Base-by-base conservation (phyloP, 2,888 invertebrate genomes). In the Eupithecia exiguata region DNA sequence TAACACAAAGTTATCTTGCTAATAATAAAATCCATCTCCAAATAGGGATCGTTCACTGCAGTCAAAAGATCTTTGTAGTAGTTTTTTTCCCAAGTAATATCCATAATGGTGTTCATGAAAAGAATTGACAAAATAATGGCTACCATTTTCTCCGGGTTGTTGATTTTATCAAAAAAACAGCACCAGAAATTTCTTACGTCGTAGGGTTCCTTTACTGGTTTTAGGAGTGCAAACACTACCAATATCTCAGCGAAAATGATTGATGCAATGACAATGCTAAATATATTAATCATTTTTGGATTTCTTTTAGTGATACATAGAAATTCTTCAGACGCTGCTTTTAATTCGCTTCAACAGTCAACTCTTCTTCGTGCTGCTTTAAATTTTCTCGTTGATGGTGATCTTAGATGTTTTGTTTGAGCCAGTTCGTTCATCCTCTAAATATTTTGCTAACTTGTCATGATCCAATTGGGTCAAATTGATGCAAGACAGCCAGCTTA, bases 171-270 rank as follows among this genome's bases (percentile, higher is more conserved):
- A 70, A 87, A 82, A 9, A 88, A 76, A 61, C 80, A 79, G 70
- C 74, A 84, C 88, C 89, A 92, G 40, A 81, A 71, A 74, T 91
- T 84, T 83, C 92, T 86, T 58, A 90, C 83, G 25, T 72, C 76
- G 53, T 82, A 86, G 0, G 92, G 90, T 72, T 92, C 86, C 74
- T 77, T 81, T 1, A 90, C 53, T 0, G 92, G 92, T 74, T 89
- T 92, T 40, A 93, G 79, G 14, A 93, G 82, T 1, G 83, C 84
- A 16, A 90, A 70, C 21, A 91, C 77, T n/a, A 85, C 66, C 5
- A 87, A 43, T 10, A 88, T 5, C 83, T 93, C 89, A 0, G 76
- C 3, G 63, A 88, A 87, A 3, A 92, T 78, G 3, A 86, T 61
- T 1, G 71, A 43, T n/a, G 84, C 85, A 6, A 85, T 75, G 25